Base-by-base conservation (phyloP, 2,797 vertebrate genomes). In the Thripadectes ignobilis region DNA sequence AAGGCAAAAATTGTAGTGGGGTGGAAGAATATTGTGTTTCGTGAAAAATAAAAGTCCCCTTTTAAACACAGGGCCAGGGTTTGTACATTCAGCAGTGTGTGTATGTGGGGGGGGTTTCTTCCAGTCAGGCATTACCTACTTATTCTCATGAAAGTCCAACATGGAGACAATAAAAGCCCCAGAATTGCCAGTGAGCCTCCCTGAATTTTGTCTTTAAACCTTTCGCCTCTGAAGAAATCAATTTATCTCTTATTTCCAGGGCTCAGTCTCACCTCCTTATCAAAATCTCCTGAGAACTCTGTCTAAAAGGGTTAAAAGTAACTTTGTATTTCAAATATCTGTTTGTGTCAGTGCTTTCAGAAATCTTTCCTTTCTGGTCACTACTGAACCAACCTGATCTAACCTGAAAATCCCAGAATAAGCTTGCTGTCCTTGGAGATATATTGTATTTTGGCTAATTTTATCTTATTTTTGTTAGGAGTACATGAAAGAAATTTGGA, bases 21-120 rank as follows among this genome's bases (percentile, higher is more conserved):
- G 32, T 4, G 27, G 20, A 86, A 57, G n/a, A 73, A 59, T 26
- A 26, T 12, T 46, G 21, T 77, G 34, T 61, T 74, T 88, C 20
- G 22, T 12, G 38, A 66, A 85, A 90, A 78, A 23, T 34, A 10
- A 19, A 54, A 51, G 8, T 10, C 12, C 20, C 2, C 22, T 59
- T 59, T 55, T 24, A 41, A 52, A 67, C 6, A 21, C 21, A 45
- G 7, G 5, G 67, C 7, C 15, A 13, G 12, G 7, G 9, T 15
- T 66, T 51, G 30, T 43, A 38, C 4, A 2, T 58, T 66, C 36
- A 66, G 34, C 17, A 46, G 6, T 0, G 0, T 39, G 19, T 27
- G 14, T 32, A 3, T 34, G 3, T 18, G 11, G 10, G 30, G 4
- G 4, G 7, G 1, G 2, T 5, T 14, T 3, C 1, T 66, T 88